Evolutionary conservation across 2,888 invertebrate genomes (phyloP).

Genomic region (Muscina levida): DNA sequence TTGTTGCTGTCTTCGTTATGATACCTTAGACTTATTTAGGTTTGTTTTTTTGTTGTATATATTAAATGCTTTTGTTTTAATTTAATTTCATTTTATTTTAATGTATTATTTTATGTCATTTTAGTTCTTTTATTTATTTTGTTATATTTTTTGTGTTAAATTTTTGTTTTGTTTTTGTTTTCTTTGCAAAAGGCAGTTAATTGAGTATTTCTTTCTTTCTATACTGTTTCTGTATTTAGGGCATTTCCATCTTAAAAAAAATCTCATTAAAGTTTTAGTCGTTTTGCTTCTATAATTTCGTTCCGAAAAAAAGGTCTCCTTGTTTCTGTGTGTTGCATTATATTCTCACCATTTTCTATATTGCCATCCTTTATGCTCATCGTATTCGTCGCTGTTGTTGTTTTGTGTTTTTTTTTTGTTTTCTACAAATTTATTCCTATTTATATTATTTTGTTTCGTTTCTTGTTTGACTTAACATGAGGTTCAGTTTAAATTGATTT

Average conservation of each 20-base stretch:
- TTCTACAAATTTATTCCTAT: slow-evolving; percentile 53
- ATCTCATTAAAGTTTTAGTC: slow-evolving; percentile 11
- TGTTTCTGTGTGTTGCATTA: slow-evolving; percentile 47
- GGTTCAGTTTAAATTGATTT: slow-evolving; percentile 61
- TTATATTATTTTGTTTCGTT: too few species aligned
- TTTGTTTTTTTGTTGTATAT: slow-evolving; percentile 25
- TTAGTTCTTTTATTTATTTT: slow-evolving; percentile 49
- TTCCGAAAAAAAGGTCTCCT: slow-evolving; percentile 42
- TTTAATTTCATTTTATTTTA: slow-evolving; percentile 61
- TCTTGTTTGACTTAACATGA: slow-evolving; percentile 59
- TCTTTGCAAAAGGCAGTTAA: slow-evolving; percentile 60
- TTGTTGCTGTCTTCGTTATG: slow-evolving; percentile 1
- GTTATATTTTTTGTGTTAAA: slow-evolving; percentile 27
- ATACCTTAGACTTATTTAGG: slow-evolving; percentile 2
- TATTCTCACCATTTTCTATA: neutral
- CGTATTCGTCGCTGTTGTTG: neutral
- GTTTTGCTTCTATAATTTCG: slow-evolving; percentile 26
- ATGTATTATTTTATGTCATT: slow-evolving; percentile 51
- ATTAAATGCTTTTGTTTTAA: slow-evolving; percentile 21
- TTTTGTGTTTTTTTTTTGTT: slow-evolving; percentile 17
- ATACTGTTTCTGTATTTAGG: neutral
- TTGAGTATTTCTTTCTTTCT: slow-evolving; percentile 53
- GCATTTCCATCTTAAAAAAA: slow-evolving; percentile 14
- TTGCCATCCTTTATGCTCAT: slow-evolving; percentile 19
- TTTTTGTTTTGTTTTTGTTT: slow-evolving; percentile 27